These are phyloP conservation scores for Drosophila neotestacea DNA, from an alignment of 2,888 invertebrate genomes.

Conservation along the genomic window DNA sequence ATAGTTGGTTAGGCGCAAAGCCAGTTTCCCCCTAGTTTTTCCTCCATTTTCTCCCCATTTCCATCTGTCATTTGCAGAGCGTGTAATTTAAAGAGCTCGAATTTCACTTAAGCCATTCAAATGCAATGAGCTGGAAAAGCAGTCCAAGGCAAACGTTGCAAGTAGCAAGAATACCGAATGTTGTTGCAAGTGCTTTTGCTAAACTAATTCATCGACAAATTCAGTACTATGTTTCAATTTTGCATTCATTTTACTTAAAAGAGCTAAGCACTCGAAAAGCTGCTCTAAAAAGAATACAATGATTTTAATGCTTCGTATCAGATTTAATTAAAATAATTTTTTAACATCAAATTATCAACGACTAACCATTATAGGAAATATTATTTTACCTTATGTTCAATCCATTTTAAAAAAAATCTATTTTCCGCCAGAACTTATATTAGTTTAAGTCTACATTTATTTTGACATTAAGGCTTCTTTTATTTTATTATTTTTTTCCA, in stretches of 20 bases:
- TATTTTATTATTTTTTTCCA: no score
- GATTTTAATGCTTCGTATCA: not conserved
- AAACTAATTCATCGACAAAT: conserved; percentile 12
- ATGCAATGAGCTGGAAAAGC: conserved; percentile 78
- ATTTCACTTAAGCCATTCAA: conserved; percentile 70
- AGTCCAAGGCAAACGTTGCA: conserved; percentile 49
- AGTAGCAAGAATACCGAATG: conserved; percentile 13
- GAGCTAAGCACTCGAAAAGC: not conserved
- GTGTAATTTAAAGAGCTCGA: conserved; percentile 68
- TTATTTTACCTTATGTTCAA: no score
- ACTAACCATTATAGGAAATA: no score
- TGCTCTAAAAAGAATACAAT: not conserved
- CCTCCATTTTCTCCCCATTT: not conserved
- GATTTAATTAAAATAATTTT: not conserved
- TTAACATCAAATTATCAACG: not conserved
- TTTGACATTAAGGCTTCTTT: no score
- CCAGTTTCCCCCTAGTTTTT: not conserved
- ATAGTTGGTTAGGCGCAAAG: conserved; percentile 46
- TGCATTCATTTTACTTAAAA: not conserved
- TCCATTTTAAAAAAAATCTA: no score
- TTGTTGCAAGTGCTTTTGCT: conserved; percentile 4
- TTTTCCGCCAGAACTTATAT: no score
- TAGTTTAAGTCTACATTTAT: no score
- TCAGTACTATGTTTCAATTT: not conserved
- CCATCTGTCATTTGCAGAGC: conserved; percentile 6